A percentile compares a stretch with the other conserved stretches of the same genome.
These are phyloP conservation scores for Odontocolon sp. DNA, from an alignment of 2,888 invertebrate genomes.

Conservation along the genomic window DNA sequence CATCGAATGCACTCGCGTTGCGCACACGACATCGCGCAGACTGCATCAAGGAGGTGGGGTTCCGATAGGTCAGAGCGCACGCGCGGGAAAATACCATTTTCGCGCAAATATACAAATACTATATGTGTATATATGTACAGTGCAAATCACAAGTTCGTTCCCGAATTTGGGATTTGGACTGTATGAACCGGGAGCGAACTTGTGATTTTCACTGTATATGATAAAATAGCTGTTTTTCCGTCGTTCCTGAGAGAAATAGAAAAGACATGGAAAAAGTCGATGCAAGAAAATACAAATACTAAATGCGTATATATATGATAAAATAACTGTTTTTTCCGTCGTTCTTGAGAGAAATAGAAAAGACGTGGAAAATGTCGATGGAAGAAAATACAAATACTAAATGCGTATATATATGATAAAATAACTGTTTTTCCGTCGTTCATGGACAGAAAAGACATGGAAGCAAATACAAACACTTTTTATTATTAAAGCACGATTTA, in stretches of 20 bases:
- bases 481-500: too few relatives aligned
- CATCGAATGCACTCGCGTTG: slow-evolving; percentile 54
- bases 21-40: slow-evolving; percentile 57
- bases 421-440: neutral
- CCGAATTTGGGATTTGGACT: too few relatives aligned
- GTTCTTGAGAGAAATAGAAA: neutral
- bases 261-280: neutral
- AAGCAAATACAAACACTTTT: too few relatives aligned
- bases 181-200: too few relatives aligned
- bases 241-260: neutral
- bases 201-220: too few relatives aligned
- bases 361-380: neutral
- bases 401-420: neutral
- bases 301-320: too few relatives aligned
- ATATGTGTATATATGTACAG: neutral
- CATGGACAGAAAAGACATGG: neutral
- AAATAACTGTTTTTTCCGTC: too few relatives aligned
- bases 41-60: slow-evolving; percentile 20
- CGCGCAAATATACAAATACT: too few relatives aligned
- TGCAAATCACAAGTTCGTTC: too few relatives aligned
- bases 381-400: neutral
- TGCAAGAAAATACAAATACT: neutral
- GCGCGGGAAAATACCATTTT: slow-evolving; percentile 47
- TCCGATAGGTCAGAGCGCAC: slow-evolving; percentile 1
- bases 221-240: too few relatives aligned